phyloP scores from a whole-genome alignment of 2,888 invertebrate genomes.

The Hedychridium roseum region DNA sequence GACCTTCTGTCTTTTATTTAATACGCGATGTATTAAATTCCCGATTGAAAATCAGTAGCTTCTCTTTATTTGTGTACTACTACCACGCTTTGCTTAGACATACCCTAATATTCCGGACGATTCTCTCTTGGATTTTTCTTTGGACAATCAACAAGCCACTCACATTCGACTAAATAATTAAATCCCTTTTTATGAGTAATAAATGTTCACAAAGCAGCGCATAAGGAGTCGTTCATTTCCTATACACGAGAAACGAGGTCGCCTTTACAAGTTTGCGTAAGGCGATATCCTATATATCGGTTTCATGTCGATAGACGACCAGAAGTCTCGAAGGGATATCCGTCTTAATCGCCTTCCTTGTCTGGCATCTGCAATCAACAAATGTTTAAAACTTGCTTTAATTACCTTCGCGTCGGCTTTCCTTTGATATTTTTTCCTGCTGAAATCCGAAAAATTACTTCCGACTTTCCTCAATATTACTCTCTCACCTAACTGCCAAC shows the following conservation, averaged over 20 bases:
- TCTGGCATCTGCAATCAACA: slow-evolving; percentile 52
- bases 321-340: slow-evolving; percentile 40
- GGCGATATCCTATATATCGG: too few species aligned
- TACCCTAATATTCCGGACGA: too few species aligned
- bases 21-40: too few species aligned
- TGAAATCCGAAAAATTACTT: slow-evolving; percentile 20
- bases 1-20: too few species aligned
- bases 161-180: slow-evolving; percentile 47
- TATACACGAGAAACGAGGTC: slow-evolving; percentile 37
- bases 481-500: slow-evolving; percentile 53
- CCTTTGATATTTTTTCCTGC: slow-evolving; percentile 34
- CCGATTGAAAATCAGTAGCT: too few species aligned
- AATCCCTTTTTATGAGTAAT: slow-evolving; percentile 46
- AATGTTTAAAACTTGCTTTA: slow-evolving; percentile 38
- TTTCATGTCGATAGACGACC: slow-evolving; percentile 29
- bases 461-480: slow-evolving; percentile 28
- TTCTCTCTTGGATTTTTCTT: slow-evolving; percentile 50
- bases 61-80: too few species aligned
- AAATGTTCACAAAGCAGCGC: slow-evolving; percentile 51
- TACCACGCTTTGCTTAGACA: too few species aligned
- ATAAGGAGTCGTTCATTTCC: slow-evolving; percentile 46
- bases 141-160: slow-evolving; percentile 50
- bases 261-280: slow-evolving; percentile 28
- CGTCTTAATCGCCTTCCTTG: slow-evolving; percentile 42
- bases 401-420: slow-evolving; percentile 35